phyloP scores from a whole-genome alignment of 1,140 invertebrate species.

The Drosophila repletoides region DNA sequence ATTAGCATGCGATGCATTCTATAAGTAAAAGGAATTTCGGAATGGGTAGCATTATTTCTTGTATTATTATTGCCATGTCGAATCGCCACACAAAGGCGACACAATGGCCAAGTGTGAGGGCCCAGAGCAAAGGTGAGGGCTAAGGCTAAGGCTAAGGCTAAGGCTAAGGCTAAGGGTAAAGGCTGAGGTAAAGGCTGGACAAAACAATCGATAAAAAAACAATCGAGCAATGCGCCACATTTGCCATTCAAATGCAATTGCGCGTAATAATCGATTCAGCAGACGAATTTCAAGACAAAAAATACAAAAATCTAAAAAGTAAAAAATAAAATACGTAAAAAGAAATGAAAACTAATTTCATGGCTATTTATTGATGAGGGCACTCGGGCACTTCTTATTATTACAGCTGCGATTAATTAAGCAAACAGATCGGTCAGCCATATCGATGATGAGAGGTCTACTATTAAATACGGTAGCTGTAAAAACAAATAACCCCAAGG shows the following conservation, averaged over 20 bases:
- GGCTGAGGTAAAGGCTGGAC: conserved; percentile 21
- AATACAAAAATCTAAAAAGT: not conserved
- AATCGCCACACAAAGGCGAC: conserved; percentile 47
- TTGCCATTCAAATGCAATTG: conserved; percentile 73
- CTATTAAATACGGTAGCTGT: conserved; percentile 71
- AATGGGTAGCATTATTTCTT: conserved; percentile 1
- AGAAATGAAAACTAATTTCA: conserved; percentile 48
- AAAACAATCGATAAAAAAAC: conserved; percentile 33
- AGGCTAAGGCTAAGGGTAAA: not conserved
- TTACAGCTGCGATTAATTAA: conserved; percentile 80
- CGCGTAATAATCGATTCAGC: conserved; percentile 67
- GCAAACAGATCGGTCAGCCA: conserved; percentile 62
- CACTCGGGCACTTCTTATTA: conserved; percentile 39
- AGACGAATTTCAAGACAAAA: conserved; percentile 6
- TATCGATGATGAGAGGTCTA: conserved; percentile 22
- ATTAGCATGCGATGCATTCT: conserved; percentile 55
- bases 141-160: not conserved
- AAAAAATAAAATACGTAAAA: not conserved
- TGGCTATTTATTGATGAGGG: conserved; percentile 23
- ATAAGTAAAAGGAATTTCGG: not conserved
- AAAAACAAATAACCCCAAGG: conserved; percentile 71
- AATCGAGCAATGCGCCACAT: conserved; percentile 66
- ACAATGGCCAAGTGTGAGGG: conserved; percentile 70
- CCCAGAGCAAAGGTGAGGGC: not conserved
- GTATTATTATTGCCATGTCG: conserved; percentile 59